Conservation (phyloP, 2,888 invertebrate species). For the Pammene aurita region DNA sequence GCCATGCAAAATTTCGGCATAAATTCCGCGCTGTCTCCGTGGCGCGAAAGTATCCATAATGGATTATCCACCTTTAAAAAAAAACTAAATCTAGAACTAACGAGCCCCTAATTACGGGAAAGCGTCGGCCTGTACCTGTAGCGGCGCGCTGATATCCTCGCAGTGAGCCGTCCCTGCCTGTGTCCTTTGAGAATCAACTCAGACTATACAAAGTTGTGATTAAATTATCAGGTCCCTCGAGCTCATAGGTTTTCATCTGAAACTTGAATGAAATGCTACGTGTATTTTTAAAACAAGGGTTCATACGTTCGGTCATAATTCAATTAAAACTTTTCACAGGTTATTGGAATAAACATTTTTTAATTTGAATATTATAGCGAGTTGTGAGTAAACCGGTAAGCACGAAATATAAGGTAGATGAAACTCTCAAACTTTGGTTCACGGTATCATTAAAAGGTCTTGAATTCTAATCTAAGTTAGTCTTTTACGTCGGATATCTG, state of each 20-base stretch:
- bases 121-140: too few relatives aligned
- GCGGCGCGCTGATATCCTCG: too few relatives aligned
- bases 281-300: constrained; percentile 7
- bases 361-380: not conserved
- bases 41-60: too few relatives aligned
- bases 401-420: not conserved
- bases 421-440: not conserved
- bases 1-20: too few relatives aligned
- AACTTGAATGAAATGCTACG: constrained; percentile 15
- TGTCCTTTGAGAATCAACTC: not conserved
- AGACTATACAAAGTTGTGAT: constrained; percentile 5
- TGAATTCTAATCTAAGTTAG: constrained; percentile 2
- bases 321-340: constrained; percentile 18
- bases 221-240: constrained; percentile 13
- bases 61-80: too few relatives aligned
- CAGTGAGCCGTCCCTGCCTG: too few relatives aligned
- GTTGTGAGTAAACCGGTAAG: not conserved
- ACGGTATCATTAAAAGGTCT: not conserved
- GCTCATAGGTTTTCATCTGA: constrained; percentile 15
- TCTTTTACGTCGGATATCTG: not conserved
- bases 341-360: constrained; percentile 8
- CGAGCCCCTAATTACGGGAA: too few relatives aligned
- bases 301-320: not conserved
- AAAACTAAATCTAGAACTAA: too few relatives aligned
- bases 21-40: too few relatives aligned